phyloP scores from a whole-genome alignment of 2,113 vertebrate genomes.

The Aldabrachelys gigantea region DNA sequence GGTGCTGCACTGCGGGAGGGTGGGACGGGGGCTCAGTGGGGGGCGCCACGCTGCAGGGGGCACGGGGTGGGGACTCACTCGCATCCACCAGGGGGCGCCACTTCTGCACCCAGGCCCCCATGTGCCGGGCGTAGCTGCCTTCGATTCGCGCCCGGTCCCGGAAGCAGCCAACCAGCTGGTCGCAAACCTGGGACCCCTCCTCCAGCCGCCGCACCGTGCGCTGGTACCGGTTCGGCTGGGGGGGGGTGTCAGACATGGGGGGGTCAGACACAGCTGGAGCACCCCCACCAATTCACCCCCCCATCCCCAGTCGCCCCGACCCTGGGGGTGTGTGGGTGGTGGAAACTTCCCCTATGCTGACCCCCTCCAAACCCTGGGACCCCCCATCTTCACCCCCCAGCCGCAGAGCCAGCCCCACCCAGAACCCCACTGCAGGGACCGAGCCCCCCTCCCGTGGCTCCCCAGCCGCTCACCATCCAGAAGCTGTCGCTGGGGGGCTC shows the following conservation, averaged over 20 bases:
- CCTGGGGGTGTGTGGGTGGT: too few species aligned
- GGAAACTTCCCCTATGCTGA: background rate
- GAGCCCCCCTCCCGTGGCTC: background rate
- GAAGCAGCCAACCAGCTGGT: conserved; percentile 84
- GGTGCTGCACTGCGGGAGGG: too few species aligned
- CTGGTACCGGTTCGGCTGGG: conserved; percentile 82
- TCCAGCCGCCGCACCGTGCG: conserved; percentile 81
- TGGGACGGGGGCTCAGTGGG: too few species aligned
- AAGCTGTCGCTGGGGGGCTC: conserved; percentile 55
- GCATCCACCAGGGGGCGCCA: conserved; percentile 84
- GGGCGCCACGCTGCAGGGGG: too few species aligned
- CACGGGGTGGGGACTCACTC: conserved; percentile 70
- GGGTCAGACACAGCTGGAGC: background rate
- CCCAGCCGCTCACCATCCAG: conserved; percentile 52
- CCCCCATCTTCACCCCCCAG: background rate
- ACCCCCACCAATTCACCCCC: too few species aligned
- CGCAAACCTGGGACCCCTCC: conserved; percentile 81
- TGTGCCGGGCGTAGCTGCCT: conserved; percentile 82
- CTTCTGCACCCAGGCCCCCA: conserved; percentile 86
- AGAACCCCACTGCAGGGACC: background rate
- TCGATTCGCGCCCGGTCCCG: conserved; percentile 85
- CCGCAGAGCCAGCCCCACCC: too few species aligned
- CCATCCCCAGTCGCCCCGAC: background rate
- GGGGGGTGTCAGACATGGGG: background rate
- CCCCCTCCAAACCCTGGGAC: background rate